Conservation (phyloP, 2,797 vertebrate genomes). For the Manis crassicaudata region DNA sequence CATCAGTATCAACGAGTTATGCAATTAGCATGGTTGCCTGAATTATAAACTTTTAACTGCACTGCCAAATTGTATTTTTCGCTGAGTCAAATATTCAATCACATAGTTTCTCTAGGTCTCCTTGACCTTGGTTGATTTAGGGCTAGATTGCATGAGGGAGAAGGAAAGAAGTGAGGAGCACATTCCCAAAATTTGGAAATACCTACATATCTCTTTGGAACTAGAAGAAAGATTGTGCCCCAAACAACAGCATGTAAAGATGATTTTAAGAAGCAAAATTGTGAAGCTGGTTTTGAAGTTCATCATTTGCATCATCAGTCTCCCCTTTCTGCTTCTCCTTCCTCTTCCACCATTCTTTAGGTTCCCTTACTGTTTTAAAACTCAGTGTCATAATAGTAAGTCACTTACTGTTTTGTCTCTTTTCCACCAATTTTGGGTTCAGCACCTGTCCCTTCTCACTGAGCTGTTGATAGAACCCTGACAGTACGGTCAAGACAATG, state of each 20-base stretch:
- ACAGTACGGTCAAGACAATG: neutral
- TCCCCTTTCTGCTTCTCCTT: neutral
- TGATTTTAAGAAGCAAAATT: neutral
- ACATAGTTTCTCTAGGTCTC: neutral
- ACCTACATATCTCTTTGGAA: neutral
- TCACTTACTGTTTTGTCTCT: neutral
- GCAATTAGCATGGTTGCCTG: neutral
- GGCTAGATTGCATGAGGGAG: neutral
- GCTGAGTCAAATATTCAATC: neutral
- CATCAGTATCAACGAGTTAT: neutral
- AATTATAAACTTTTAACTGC: neutral
- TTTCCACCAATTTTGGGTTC: neutral
- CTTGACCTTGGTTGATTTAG: constrained; percentile 4
- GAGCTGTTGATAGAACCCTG: neutral
- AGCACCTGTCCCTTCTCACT: neutral
- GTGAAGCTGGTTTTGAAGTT: neutral
- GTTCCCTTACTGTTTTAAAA: neutral
- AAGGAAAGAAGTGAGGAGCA: neutral
- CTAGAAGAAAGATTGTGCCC: neutral
- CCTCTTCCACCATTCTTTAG: neutral
- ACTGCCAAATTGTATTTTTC: neutral
- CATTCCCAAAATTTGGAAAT: neutral
- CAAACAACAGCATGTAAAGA: neutral
- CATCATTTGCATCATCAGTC: neutral
- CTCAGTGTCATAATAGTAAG: neutral